A percentile compares a stretch with the other conserved stretches of the same genome.
Evolutionary conservation across 2,113 vertebrate genomes (phyloP).

Genomic region (Galbula dea): DNA sequence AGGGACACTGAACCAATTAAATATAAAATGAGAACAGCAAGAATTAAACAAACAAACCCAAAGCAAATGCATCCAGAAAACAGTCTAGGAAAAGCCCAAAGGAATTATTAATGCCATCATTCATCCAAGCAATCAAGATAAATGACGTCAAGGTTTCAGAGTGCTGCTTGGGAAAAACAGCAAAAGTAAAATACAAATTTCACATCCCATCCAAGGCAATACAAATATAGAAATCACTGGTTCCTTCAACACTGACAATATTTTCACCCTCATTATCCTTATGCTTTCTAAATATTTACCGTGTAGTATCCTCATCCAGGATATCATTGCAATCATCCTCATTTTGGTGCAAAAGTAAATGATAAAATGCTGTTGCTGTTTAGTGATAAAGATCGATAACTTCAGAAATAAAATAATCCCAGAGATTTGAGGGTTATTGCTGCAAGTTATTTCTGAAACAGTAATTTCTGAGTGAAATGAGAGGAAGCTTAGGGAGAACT

Average conservation of each 20-base stretch:
- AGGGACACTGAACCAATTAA: conserved; percentile 32
- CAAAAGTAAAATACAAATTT: neutral
- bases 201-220: neutral
- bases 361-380: neutral
- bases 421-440: neutral
- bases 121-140: neutral
- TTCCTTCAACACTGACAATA: neutral
- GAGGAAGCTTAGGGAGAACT: neutral
- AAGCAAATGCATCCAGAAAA: neutral
- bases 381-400: neutral
- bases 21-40: conserved; percentile 22
- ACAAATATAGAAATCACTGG: neutral
- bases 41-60: conserved; percentile 28
- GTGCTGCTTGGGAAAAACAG: neutral
- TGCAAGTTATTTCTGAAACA: neutral
- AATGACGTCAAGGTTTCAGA: neutral
- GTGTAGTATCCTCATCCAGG: neutral
- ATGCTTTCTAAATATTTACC: neutral
- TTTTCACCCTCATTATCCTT: neutral
- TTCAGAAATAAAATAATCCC: neutral
- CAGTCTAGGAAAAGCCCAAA: neutral
- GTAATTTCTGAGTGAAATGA: neutral
- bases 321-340: neutral
- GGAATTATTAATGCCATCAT: neutral
- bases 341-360: neutral